phyloP scores from a whole-genome alignment of 2,113 vertebrate genomes.

The Tinamus guttatus region DNA sequence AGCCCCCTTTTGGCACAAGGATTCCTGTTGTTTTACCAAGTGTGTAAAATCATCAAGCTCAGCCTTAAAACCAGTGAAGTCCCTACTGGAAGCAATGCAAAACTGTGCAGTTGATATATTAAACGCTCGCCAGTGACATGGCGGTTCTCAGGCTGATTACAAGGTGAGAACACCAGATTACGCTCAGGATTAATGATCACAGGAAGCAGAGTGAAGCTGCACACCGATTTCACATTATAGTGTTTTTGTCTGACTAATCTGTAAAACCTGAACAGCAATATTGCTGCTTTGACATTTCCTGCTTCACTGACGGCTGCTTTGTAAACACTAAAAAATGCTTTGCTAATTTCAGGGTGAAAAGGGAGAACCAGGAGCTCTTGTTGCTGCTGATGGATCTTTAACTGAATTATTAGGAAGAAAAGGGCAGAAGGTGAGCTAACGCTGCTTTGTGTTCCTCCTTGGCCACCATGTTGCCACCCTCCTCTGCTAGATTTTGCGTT shows the following conservation, averaged over 20 bases:
- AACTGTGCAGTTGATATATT: not conserved
- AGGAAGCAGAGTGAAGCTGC: not conserved
- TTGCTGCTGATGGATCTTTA: constrained; percentile 78
- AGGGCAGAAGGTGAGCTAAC: constrained; percentile 80
- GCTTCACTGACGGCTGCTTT: not conserved
- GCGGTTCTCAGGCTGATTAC: not conserved
- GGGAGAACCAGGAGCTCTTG: constrained; percentile 84
- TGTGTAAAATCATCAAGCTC: not conserved
- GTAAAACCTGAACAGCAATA: not conserved
- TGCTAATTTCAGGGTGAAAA: constrained; percentile 87
- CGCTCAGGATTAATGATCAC: not conserved
- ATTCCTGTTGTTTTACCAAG: not conserved
- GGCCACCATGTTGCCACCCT: not conserved
- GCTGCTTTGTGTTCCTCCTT: not conserved
- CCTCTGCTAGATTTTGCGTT: not conserved
- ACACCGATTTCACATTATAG: not conserved
- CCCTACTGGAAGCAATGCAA: not conserved
- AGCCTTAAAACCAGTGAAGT: not conserved
- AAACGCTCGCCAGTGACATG: not conserved
- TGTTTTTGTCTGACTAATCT: not conserved
- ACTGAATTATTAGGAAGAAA: constrained; percentile 73
- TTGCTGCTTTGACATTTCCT: not conserved
- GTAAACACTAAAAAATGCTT: not conserved
- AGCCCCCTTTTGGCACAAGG: not conserved
- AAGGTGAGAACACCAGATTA: not conserved